phyloP scores from a whole-genome alignment of 2,113 vertebrate species.

The Laticauda laticaudata region DNA sequence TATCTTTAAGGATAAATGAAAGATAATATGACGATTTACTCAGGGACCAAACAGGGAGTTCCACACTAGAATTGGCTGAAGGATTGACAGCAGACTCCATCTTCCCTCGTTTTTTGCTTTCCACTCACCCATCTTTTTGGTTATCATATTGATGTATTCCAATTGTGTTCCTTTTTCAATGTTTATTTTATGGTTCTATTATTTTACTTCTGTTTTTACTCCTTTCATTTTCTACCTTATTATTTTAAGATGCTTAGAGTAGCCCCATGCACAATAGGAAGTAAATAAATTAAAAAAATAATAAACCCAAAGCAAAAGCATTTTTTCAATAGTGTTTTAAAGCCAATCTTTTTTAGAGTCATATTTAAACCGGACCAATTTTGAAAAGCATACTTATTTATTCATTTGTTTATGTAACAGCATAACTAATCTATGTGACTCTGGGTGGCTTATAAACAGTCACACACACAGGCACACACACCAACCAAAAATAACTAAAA shows the following conservation, averaged over 20 bases:
- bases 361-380: not conserved
- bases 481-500: not conserved
- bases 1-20: not conserved
- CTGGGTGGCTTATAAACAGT: not conserved
- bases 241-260: not conserved
- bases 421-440: not conserved
- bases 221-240: too few relatives aligned
- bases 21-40: not conserved
- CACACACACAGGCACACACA: not conserved
- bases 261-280: not conserved
- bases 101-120: not conserved
- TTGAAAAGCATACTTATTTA: not conserved
- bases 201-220: too few relatives aligned
- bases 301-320: not conserved
- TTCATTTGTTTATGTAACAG: not conserved
- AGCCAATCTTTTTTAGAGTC: not conserved
- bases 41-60: not conserved
- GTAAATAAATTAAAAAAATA: not conserved
- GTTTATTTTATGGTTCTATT: not conserved
- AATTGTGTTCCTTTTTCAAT: not conserved
- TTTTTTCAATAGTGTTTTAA: not conserved
- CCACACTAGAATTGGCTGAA: not conserved
- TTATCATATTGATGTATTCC: not conserved
- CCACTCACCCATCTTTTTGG: not conserved
- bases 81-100: not conserved